Base-by-base conservation (phyloP, 2,113 vertebrate species). In the Xiphophorus hellerii region DNA sequence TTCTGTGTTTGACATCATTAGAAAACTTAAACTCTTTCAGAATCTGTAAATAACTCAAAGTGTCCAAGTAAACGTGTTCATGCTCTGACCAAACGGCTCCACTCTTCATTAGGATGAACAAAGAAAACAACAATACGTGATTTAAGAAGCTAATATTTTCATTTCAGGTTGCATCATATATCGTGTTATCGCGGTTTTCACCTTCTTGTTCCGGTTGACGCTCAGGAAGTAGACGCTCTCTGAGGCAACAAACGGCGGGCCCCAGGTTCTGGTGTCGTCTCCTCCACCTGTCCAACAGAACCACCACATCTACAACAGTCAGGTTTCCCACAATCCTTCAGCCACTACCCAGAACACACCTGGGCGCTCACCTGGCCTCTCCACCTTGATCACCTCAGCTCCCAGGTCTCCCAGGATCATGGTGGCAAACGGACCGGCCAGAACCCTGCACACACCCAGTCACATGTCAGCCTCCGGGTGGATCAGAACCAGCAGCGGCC, bases 351-450 rank as follows among this genome's bases (percentile, higher is more conserved):
- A 28, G 44, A 69, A 44, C 5, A 11, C 35, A 37, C 17, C 44
- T 20, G 39, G 39, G 39, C 15, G 44, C 66, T 78, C 62, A 91
- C 98, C 96, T 91, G 97, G 97, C 89, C 91, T 94, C 94, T 98
- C 98, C 72, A 99, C 97, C 91, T 99, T 99, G 86, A 98, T 97
- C 42, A 99, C 94, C 90, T 99, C 97, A 44, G 97, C 97, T 76
- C 98, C 97, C 72, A 99, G 93, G 81, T 98, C 97, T 90, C 95
- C 97, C 64, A 99, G 94, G 90, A 98, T 97, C 97, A 99, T 99
- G 51, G 97, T 97, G 76, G 97, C 95, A 89, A 98, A 99, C 17
- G 98, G 98, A 62, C 98, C 98, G 1, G 97, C 97, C 91, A 99
- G 93, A 10, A 99, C 94, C 74, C 98, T 99, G 84, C n/a, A 81